phyloP scores from a whole-genome alignment of 2,797 vertebrate genomes.

The Kryptopterus vitreolus region DNA sequence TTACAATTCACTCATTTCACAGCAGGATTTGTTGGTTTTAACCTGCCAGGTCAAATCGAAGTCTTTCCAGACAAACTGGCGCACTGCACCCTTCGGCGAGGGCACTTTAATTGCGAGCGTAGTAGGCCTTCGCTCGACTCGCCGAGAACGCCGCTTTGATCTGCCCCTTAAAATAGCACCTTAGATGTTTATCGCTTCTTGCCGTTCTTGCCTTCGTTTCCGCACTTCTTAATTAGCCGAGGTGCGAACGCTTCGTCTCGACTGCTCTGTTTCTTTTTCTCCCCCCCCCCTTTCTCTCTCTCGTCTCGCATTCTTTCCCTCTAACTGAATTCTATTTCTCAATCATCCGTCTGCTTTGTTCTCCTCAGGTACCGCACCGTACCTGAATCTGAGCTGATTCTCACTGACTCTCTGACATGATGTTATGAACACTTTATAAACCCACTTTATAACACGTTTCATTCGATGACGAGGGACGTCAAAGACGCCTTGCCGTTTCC shows the following conservation, averaged over 20 bases:
- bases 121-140: conserved; percentile 56
- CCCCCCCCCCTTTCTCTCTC: conserved; percentile 46
- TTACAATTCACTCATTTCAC: conserved; percentile 60
- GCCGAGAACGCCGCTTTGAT: conserved; percentile 67
- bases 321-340: conserved; percentile 3
- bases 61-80: conserved; percentile 9
- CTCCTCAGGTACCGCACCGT: too few relatives aligned
- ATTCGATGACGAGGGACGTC: neutral
- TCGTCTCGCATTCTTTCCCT: neutral
- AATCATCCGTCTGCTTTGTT: conserved; percentile 30
- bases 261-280: conserved; percentile 42
- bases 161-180: conserved; percentile 64
- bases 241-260: conserved; percentile 39
- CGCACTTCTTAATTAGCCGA: conserved; percentile 51
- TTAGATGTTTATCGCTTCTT: conserved; percentile 69
- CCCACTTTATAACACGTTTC: neutral
- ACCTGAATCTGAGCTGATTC: neutral
- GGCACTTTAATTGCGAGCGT: conserved; percentile 68
- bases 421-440: neutral
- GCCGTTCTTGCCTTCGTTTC: conserved; percentile 40
- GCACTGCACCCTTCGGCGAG: conserved; percentile 62
- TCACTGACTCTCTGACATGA: neutral
- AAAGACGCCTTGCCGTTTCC: neutral
- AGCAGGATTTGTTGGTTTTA: conserved; percentile 60
- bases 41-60: conserved; percentile 53